Evolutionary conservation across 2,888 invertebrate genomes (phyloP).

Genomic region (Mythimna impura): DNA sequence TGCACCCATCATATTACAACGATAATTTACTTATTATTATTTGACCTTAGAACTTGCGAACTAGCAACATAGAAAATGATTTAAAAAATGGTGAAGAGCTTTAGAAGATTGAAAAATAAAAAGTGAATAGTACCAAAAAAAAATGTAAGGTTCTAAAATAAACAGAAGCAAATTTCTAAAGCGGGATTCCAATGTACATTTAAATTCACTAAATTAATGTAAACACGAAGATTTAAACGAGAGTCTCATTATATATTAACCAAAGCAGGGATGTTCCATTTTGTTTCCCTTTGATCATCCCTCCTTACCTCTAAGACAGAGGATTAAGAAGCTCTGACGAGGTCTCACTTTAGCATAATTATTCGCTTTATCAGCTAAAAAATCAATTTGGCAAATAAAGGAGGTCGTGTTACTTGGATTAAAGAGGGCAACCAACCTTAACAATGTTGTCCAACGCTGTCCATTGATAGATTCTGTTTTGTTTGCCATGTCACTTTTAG

Average conservation of each 20-base stretch:
- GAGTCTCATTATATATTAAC: conserved; percentile 88
- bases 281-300: conserved; percentile 83
- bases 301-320: conserved; percentile 78
- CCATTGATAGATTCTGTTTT: neutral
- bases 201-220: conserved; percentile 84
- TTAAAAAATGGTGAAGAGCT: neutral
- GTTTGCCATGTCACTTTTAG: neutral
- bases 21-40: neutral
- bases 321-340: conserved; percentile 83
- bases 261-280: conserved; percentile 80
- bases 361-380: conserved; percentile 82
- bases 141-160: conserved; percentile 16
- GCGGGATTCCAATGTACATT: conserved; percentile 67
- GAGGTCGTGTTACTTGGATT: conserved; percentile 59
- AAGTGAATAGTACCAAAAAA: conserved; percentile 10
- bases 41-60: neutral
- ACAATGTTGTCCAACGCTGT: conserved; percentile 12
- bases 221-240: conserved; percentile 83
- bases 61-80: neutral
- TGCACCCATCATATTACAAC: neutral
- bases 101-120: neutral
- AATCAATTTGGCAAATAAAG: conserved; percentile 77
- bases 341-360: conserved; percentile 86
- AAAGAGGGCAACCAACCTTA: conserved; percentile 22
- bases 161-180: conserved; percentile 46